Conservation (phyloP, 2,797 vertebrate genomes). For the Odontamblyopus lacepedii region DNA sequence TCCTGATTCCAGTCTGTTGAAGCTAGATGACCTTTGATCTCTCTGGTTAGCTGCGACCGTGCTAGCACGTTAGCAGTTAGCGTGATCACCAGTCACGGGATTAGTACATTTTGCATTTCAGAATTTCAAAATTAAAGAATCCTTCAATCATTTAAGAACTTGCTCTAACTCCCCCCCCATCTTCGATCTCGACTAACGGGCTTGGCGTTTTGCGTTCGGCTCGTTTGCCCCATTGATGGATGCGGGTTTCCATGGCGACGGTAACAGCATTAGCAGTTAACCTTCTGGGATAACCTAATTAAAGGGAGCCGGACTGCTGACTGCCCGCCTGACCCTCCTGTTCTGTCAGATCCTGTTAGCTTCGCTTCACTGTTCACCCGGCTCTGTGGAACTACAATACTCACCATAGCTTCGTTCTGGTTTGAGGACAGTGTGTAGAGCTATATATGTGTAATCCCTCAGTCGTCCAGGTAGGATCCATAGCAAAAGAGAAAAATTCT, state of each 20-base stretch:
- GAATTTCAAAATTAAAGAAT: background rate
- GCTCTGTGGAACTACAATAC: background rate
- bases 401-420: background rate
- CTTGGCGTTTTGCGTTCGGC: background rate
- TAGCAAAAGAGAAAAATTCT: too few species aligned
- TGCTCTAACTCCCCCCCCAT: background rate
- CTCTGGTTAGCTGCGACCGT: background rate
- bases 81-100: background rate
- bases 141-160: background rate
- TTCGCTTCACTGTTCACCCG: background rate
- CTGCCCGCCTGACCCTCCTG: background rate
- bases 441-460: too few species aligned
- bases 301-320: conserved; percentile 11
- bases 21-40: conserved; percentile 12
- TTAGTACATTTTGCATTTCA: background rate
- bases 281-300: conserved; percentile 51
- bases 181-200: background rate
- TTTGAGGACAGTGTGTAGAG: background rate
- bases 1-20: background rate
- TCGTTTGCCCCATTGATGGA: conserved; percentile 36
- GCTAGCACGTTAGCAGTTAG: background rate
- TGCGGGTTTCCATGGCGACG: conserved; percentile 38
- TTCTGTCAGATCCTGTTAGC: background rate
- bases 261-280: conserved; percentile 42
- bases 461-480: too few species aligned